Evolutionary conservation across 1,140 invertebrate species (phyloP).

Genomic region (Ooceraea biroi): DNA sequence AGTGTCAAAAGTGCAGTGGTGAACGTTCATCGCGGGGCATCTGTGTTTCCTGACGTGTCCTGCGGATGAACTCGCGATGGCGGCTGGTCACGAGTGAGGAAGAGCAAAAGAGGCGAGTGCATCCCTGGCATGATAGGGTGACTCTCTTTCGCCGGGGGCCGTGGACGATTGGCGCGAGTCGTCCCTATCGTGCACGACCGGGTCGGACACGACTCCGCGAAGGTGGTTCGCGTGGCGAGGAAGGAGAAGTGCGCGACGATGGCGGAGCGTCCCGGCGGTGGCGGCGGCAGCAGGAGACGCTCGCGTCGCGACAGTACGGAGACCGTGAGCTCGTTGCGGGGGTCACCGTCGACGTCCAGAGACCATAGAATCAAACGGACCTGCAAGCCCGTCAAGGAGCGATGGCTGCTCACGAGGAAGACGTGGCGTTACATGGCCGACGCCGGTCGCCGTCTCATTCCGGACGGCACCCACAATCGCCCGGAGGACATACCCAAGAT

Average conservation of each 20-base stretch:
- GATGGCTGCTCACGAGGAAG: conserved; percentile 95
- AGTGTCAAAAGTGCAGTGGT: conserved; percentile 18
- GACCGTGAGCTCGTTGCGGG: conserved; percentile 47
- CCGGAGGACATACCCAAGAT: conserved; percentile 92
- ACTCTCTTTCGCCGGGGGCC: background rate
- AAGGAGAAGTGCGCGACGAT: conserved; percentile 81
- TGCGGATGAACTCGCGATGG: background rate
- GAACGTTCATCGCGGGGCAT: background rate
- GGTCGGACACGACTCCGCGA: conserved; percentile 70
- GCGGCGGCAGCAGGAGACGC: conserved; percentile 66
- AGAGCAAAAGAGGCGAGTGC: background rate
- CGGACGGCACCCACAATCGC: conserved; percentile 90
- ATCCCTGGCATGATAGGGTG: conserved; percentile 32
- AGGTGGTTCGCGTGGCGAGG: conserved; percentile 84
- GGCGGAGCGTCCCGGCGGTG: conserved; percentile 81
- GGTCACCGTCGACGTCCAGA: conserved; percentile 78
- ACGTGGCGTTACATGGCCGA: conserved; percentile 97
- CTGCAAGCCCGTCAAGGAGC: conserved; percentile 89
- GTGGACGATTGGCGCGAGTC: conserved; percentile 34
- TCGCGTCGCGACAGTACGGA: conserved; percentile 72
- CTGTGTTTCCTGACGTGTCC: background rate
- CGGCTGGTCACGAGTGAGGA: background rate
- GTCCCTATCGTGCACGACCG: conserved; percentile 27
- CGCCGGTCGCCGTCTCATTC: conserved; percentile 93
- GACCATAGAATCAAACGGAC: conserved; percentile 80